Evolutionary conservation across 1,140 invertebrate genomes (phyloP).

Genomic region (Scylla paramamosain): DNA sequence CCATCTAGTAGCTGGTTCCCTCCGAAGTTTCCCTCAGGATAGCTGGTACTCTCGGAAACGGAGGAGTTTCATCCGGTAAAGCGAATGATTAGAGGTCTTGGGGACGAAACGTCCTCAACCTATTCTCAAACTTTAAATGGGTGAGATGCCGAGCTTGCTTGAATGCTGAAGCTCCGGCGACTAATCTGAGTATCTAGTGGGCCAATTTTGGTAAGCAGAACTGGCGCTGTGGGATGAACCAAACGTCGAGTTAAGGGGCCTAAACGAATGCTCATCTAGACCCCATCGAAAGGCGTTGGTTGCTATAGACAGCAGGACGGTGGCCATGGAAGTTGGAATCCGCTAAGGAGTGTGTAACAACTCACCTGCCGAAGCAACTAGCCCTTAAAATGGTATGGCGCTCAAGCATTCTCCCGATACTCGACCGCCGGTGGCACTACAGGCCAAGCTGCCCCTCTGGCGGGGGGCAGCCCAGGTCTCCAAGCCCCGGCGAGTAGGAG

Average conservation of each 20-base stretch:
- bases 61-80: conserved; percentile 52
- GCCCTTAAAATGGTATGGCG: conserved; percentile 95
- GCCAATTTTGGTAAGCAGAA: conserved; percentile 86
- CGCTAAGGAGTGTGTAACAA: conserved; percentile 94
- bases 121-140: conserved; percentile 50
- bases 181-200: conserved; percentile 82
- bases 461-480: too few species aligned
- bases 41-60: conserved; percentile 10
- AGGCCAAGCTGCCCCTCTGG: conserved; percentile 33
- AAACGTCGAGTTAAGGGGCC: conserved; percentile 81
- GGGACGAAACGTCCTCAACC: conserved; percentile 46
- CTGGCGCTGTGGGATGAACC: conserved; percentile 82
- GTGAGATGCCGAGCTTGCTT: conserved; percentile 50
- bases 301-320: conserved; percentile 92
- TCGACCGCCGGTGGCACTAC: conserved; percentile 64
- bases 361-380: conserved; percentile 93
- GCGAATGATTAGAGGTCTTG: conserved; percentile 57
- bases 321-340: conserved; percentile 90
- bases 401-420: conserved; percentile 84
- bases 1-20: conserved; percentile 54
- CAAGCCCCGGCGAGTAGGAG: too few species aligned
- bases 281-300: conserved; percentile 88
- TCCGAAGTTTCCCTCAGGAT: conserved; percentile 54
- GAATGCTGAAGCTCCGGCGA: conserved; percentile 79
- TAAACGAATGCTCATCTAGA: conserved; percentile 86